A percentile compares a stretch with the other conserved stretches of the same genome.
These are phyloP conservation scores for Palythoa grandis DNA, from an alignment of 92 coral and sea anemone species.

Conservation along the genomic window DNA sequence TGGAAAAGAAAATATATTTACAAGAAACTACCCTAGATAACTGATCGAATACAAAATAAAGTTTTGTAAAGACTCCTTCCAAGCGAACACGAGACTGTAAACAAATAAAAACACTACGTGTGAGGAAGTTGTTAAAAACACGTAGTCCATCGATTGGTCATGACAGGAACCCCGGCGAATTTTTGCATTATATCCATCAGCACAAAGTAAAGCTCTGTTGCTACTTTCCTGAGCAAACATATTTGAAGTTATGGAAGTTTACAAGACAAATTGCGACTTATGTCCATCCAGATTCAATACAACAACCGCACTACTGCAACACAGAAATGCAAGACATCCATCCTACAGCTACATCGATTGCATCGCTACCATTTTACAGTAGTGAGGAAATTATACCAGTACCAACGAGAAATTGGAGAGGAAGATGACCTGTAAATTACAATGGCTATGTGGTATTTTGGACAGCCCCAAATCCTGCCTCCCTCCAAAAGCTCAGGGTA, in stretches of 20 bases:
- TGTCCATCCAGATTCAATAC: constrained; percentile 47
- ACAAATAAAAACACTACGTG: neutral
- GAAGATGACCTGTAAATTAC: no score
- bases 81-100: neutral
- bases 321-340: constrained; percentile 42
- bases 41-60: neutral
- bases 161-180: constrained; percentile 13
- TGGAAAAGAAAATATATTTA: neutral
- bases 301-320: constrained; percentile 43
- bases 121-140: constrained; percentile 16
- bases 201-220: neutral
- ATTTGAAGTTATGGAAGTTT: constrained; percentile 35
- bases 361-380: neutral
- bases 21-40: constrained; percentile 10
- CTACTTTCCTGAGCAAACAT: neutral
- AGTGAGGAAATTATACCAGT: neutral
- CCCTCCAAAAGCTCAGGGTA: constrained; percentile 20
- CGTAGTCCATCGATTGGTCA: constrained; percentile 25
- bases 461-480: constrained; percentile 14
- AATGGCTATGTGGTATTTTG: no score
- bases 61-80: neutral
- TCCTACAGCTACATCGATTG: constrained; percentile 16
- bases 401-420: neutral
- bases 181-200: neutral
- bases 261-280: constrained; percentile 36